Evolutionary conservation across 2,888 invertebrate species (phyloP), one percentile per base, ranked within the genome.

Genomic region (Pyrocoelia pectoralis): DNA sequence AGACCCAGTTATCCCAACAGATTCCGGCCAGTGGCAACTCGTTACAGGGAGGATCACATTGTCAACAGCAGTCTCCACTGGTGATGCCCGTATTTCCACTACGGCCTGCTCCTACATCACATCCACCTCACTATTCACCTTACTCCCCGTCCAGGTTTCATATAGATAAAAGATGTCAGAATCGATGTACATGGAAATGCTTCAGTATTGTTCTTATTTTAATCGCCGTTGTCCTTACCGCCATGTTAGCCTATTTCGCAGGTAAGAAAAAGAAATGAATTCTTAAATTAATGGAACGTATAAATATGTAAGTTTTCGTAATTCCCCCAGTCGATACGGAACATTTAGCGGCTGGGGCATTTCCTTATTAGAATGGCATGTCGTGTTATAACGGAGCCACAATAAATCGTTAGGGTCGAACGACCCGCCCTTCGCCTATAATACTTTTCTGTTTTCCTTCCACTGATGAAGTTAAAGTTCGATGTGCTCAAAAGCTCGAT

Each of bases 131-230:
- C 81, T 93, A 94, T 76, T 93, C 93, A 80, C 93, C 94, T 71
- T 94, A 94, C 85, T 94, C 94, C 76, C 94, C 94, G 80, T 94
- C 94, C 80, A 90, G 95, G 83, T 95, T 95, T 86, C 94, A 94
- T 87, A 93, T 95, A 86, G 94, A 95, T 85, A 95, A 95, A 84
- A 89, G 94, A 74, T 95, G 94, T 85, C 93, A 93, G 82, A 94
- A 94, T 82, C 88, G 94, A 74, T 97, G 97, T 87, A 94, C 95
- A 80, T 97, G 97, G 97, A 95, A 95, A 84, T 97, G 96, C 83
- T 91, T 94, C 81, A 94, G 95, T 82, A 94, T 97, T 82, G 90
- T 93, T 76, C 91, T 97, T 84, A 94, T 97, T 82, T 88, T 96
- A 80, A 86, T 97, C 77, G 90, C 93, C 79, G 93, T 96, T 79